Percentiles rank a stretch among this genome's conserved stretches.
Evolutionary conservation across 2,113 vertebrate species (phyloP).

Genomic region (Rattus norvegicus): GRCr8 NC_086029.1:85342501-85343000

Average conservation of each 20-base stretch:
- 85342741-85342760: conserved; percentile 37
- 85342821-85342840: conserved; percentile 9
- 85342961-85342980: not conserved
- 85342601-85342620: not conserved
- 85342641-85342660: not conserved
- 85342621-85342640: not conserved
- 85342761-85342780: conserved; percentile 45
- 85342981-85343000: not conserved
- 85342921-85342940: not conserved
- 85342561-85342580: not conserved
- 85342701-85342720: not conserved
- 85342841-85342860: not conserved
- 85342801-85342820: not conserved
- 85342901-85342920: not conserved
- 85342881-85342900: not conserved
- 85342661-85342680: not conserved
- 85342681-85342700: not conserved
- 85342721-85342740: conserved; percentile 6
- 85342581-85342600: not conserved
- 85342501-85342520: not conserved
- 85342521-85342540: not conserved
- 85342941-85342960: not conserved
- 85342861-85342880: not conserved
- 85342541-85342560: not conserved
- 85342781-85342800: not conserved